Percentiles rank a stretch among this genome's conserved stretches.
phyloP scores from a whole-genome alignment of 2,888 invertebrate genomes.

The Lacanobia oleracea region DNA sequence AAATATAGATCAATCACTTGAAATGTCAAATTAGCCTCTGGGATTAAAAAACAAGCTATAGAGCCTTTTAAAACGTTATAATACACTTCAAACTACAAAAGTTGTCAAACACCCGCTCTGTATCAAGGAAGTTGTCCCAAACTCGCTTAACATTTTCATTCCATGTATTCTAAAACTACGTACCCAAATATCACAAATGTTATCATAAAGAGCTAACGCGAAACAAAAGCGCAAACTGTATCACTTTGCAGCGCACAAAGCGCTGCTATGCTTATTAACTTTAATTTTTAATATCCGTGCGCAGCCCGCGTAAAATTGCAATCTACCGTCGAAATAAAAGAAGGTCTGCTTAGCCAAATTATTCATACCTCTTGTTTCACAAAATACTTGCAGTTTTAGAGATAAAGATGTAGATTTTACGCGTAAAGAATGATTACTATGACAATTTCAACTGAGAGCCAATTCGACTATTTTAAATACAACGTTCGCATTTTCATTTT shows the following conservation, averaged over 20 bases:
- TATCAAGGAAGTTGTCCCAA: background rate
- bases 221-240: slow-evolving; percentile 65
- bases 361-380: slow-evolving; percentile 55
- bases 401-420: slow-evolving; percentile 2
- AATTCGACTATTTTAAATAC: too few species aligned
- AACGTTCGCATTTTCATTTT: too few species aligned
- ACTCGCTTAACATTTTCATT: background rate
- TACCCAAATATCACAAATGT: slow-evolving; percentile 39
- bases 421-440: too few species aligned
- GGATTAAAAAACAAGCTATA: too few species aligned
- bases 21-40: too few species aligned
- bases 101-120: too few species aligned
- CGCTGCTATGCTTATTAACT: slow-evolving; percentile 86
- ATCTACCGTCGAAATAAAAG: slow-evolving; percentile 80
- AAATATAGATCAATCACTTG: too few species aligned
- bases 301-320: slow-evolving; percentile 88
- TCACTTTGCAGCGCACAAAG: slow-evolving; percentile 72
- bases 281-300: slow-evolving; percentile 90
- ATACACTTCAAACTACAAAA: too few species aligned
- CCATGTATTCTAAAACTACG: background rate
- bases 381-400: slow-evolving; percentile 35
- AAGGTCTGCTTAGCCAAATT: slow-evolving; percentile 61
- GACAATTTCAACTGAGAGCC: too few species aligned
- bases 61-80: too few species aligned
- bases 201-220: slow-evolving; percentile 42